Evolutionary conservation across 2,888 invertebrate species (phyloP).

Genomic region (Drosophila paracracens): DNA sequence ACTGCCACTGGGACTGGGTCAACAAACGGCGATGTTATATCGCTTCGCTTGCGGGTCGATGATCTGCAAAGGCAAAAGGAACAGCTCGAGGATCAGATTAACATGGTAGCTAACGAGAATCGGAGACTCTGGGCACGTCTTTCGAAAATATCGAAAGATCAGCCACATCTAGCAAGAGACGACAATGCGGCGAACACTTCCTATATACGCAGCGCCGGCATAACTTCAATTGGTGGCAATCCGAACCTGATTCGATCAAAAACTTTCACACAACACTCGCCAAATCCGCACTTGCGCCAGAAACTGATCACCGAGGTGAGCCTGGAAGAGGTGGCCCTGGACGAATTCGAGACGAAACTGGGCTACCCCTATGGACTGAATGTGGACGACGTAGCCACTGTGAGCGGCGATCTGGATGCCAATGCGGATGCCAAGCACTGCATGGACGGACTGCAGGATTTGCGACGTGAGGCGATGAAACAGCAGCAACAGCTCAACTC

Average conservation of each 20-base stretch:
- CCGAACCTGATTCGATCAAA: conserved; percentile 87
- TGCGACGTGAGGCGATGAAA: conserved; percentile 87
- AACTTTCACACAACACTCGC: conserved; percentile 89
- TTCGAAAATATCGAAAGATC: conserved; percentile 88
- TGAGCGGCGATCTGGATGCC: conserved; percentile 87
- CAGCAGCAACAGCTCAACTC: conserved; percentile 88
- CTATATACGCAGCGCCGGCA: neutral
- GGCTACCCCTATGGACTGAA: conserved; percentile 82
- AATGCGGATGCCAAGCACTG: conserved; percentile 88
- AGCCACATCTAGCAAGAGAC: conserved; percentile 60
- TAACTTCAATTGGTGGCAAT: conserved; percentile 55
- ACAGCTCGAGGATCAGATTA: conserved; percentile 91
- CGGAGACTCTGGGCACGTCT: conserved; percentile 92
- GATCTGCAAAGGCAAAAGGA: conserved; percentile 91
- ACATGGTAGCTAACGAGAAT: conserved; percentile 93
- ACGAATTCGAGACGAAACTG: conserved; percentile 69
- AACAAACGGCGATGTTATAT: conserved; percentile 74
- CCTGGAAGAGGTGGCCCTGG: conserved; percentile 90
- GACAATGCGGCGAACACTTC: conserved; percentile 26
- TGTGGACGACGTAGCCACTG: conserved; percentile 42
- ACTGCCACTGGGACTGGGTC: neutral
- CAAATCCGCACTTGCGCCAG: conserved; percentile 86
- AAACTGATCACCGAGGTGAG: conserved; percentile 87
- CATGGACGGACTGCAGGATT: conserved; percentile 87
- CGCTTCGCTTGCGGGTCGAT: conserved; percentile 88